Conservation (phyloP, 2,888 invertebrate genomes). For the Bimastos eiseni region DNA sequence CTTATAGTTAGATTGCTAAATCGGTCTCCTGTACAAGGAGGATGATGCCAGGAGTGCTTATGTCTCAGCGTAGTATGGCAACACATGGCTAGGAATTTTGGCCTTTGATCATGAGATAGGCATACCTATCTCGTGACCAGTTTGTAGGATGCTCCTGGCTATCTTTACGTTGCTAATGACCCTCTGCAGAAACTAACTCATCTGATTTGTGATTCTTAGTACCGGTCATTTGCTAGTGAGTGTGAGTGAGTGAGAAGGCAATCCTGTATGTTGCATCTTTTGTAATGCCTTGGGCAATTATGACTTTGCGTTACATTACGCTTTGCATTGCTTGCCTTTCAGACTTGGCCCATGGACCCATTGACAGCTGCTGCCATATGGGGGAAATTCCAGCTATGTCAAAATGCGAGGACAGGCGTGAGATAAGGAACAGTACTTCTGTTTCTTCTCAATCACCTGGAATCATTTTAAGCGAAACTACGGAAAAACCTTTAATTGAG, state of each 20-base stretch:
- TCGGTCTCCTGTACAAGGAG: no score
- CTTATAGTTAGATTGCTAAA: no score
- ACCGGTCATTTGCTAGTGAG: neutral
- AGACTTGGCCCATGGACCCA: neutral
- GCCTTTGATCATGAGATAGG: no score
- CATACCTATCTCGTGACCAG: no score
- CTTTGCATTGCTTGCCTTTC: conserved; percentile 13
- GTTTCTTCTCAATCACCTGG: neutral
- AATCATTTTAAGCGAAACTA: neutral
- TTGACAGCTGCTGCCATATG: neutral
- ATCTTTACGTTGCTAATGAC: no score
- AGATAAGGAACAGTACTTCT: neutral
- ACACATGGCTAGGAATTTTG: no score
- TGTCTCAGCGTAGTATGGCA: no score
- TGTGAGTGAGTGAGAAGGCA: no score
- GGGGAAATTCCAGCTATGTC: neutral
- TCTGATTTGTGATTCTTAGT: neutral
- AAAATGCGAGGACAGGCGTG: neutral
- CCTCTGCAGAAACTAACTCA: neutral
- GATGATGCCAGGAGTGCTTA: no score
- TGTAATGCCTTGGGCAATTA: neutral
- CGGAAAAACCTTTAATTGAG: neutral
- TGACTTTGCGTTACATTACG: neutral
- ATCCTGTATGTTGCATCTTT: neutral
- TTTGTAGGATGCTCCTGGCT: no score